Evolutionary conservation across 2,797 vertebrate genomes (phyloP).

Genomic region (Poeciliopsis turneri): DNA sequence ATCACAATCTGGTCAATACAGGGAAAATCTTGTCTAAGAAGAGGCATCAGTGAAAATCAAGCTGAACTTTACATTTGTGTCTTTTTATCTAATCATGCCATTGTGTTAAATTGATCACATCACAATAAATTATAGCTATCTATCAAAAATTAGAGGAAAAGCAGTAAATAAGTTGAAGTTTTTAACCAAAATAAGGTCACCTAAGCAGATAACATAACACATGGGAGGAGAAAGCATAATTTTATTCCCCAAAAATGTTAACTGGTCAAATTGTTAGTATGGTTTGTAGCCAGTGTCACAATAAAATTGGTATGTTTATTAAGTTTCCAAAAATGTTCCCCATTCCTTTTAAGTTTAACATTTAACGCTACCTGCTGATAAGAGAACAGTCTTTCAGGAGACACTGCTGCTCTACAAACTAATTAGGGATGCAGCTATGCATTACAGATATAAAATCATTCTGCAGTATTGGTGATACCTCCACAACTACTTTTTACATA

Average conservation of each 20-base stretch:
- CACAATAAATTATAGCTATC: background rate
- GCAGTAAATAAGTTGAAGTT: background rate
- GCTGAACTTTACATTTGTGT: background rate
- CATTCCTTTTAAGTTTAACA: background rate
- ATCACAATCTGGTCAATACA: background rate
- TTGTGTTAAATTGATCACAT: background rate
- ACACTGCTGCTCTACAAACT: background rate
- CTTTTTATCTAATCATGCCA: background rate
- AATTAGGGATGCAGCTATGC: background rate
- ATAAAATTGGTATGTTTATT: background rate
- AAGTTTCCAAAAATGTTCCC: background rate
- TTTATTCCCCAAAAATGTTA: background rate
- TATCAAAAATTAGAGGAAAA: background rate
- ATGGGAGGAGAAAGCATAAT: no score
- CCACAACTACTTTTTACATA: slow-evolving; percentile 26
- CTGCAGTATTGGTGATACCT: background rate
- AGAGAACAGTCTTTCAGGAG: background rate
- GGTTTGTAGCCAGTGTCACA: background rate
- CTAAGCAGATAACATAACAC: background rate
- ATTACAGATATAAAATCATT: background rate
- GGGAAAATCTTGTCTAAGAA: background rate
- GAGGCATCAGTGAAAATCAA: background rate
- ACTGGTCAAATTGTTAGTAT: background rate
- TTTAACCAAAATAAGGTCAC: background rate
- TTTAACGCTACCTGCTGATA: background rate